Base-by-base conservation (phyloP, 2,113 vertebrate genomes). In the Phrynocephalus versicolor region DNA sequence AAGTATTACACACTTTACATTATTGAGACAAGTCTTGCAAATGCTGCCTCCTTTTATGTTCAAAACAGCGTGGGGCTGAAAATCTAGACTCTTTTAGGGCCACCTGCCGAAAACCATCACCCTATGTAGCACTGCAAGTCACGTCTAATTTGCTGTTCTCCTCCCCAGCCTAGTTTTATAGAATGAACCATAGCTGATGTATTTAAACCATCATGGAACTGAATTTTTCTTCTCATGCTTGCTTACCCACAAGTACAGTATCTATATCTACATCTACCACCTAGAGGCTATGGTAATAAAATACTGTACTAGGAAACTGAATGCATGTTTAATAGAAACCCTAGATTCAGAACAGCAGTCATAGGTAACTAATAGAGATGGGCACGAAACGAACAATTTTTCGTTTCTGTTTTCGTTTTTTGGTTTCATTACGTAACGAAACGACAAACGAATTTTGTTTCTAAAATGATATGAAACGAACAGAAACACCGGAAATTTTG, bases 11-110 rank as follows among this genome's bases (percentile, higher is more conserved):
- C 64, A 41, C 6, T 84, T 73, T 74, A 85, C 67, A 33, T 12
- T 33, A 39, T 67, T 87, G 72, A 60, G 25, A 60, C 10, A 19
- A 87, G 84, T 45, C 78, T 87, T 13, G 6, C 65, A 79, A 60
- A 65, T 88, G 37, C 60, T 80, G 30, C 60, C 41, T 85, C 18
- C 19, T 82, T 86, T 89, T 74, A 37, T 58, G 35, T 67, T 39
- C 85, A 85, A 8, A 85, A 57, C 51, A 13, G 6, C 30, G 33
- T 19, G 77, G 45, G 77, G 91, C 75, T 86, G 82, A 87, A 27
- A 82, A 69, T 82, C 2, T 6, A 71, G 14, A 1, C 23, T 25
- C 23, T 78, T 85, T 41, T 16, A 89, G 62, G 71, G 80, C 33
- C 69, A 76, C 71, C 27, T 23, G 14, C 35, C 67, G 14, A 79